Base-by-base conservation (phyloP, 1,140 invertebrate genomes). In the Anagrus nilaparvatae region DNA sequence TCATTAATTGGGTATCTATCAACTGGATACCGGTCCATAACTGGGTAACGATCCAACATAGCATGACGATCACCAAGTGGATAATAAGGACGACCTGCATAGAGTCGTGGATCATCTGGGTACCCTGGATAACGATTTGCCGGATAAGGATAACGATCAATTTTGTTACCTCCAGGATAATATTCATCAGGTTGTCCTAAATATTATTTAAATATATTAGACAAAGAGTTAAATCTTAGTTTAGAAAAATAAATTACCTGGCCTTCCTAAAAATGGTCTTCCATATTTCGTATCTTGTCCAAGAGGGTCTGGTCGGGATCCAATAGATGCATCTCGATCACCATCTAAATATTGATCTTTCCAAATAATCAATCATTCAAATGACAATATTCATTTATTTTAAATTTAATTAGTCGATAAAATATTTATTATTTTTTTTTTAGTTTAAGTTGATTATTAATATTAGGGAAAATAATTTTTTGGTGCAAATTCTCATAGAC, bases 261-360 rank as follows among this genome's bases (percentile, higher is more conserved):
- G 63, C 57, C 61, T 54, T 36, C 66, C 63, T 18, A 72, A 54
- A 23, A 67, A 68, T 18, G 70, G 70, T 53, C 67, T 52, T 9
- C 66, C 70, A 41, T 65, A 67, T 47, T 68, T 71, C 3, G 72
- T 71, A 44, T 72, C 72, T 49, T 72, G 71, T 9, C 72, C 72
- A 25, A 74, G 40, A 16, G 70, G 67, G 57, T 75, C 72, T 6
- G 72, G 73, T 53, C 70, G 57, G 17, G 65, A 67, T 6, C 49
- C 50, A 24, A 56, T 43, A 17, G 32, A 43, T 38, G 45, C 51
- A 45, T 67, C 64, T 38, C 56, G 48, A 32, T 67, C 63, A 12
- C 52, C 55, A 44, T 68, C 65, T 43, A 61, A 41, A 37, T 65
- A 65, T 62, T 67, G 63, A 57, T 68, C 64, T 68, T n/a, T n/a